Evolutionary conservation across 2,888 invertebrate species (phyloP).

Genomic region (Heliothis peltigera): DNA sequence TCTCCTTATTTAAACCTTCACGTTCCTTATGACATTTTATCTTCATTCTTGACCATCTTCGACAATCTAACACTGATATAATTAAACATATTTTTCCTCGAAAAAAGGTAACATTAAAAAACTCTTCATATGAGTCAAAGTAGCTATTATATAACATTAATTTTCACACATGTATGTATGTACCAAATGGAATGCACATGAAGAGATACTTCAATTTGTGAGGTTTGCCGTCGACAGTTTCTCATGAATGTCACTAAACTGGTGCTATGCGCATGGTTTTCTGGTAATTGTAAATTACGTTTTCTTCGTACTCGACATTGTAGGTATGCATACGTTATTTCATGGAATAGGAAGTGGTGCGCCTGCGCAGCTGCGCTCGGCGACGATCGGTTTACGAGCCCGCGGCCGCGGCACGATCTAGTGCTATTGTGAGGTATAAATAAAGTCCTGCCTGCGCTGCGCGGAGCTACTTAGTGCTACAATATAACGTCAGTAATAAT

Average conservation of each 20-base stretch:
- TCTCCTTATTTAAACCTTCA: no score
- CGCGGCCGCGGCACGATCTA: neutral
- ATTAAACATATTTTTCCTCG: no score
- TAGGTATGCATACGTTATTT: constrained; percentile 29
- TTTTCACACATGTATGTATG: no score
- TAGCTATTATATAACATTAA: no score
- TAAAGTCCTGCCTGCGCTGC: constrained; percentile 26
- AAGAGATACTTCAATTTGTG: constrained; percentile 21
- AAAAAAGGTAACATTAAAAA: no score
- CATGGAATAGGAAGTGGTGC: constrained; percentile 26
- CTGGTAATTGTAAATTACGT: constrained; percentile 23
- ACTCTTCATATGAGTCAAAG: neutral
- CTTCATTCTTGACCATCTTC: no score
- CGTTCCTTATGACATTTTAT: neutral
- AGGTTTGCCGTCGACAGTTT: constrained; percentile 11
- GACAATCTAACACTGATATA: no score
- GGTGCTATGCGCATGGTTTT: constrained; percentile 22
- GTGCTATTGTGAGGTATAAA: constrained; percentile 25
- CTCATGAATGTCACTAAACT: constrained; percentile 15
- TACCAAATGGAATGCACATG: constrained; percentile 30
- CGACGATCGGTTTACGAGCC: constrained; percentile 13
- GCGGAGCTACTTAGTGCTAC: constrained; percentile 34
- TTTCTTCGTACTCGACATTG: constrained; percentile 30
- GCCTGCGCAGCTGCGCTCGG: constrained; percentile 20
- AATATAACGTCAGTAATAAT: constrained; percentile 20